phyloP scores from a whole-genome alignment of 1,140 invertebrate genomes.

The Cyphomyrmex costatus region DNA sequence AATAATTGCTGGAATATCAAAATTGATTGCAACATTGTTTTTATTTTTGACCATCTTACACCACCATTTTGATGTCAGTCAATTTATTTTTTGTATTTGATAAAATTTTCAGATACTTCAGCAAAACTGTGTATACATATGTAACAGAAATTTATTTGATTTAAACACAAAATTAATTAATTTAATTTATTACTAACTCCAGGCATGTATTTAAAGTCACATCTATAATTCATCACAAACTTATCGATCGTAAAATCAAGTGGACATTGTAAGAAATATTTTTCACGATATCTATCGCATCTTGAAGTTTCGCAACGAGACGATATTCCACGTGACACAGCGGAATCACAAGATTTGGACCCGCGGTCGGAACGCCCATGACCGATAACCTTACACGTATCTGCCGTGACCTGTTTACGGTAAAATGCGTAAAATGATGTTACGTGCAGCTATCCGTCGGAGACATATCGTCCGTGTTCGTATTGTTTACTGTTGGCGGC shows the following conservation, averaged over 20 bases:
- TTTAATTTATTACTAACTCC: background rate
- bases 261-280: background rate
- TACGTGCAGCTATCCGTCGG: background rate
- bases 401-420: background rate
- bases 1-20: no score
- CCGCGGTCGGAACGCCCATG: background rate
- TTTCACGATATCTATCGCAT: background rate
- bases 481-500: conserved; percentile 44
- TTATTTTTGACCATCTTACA: no score
- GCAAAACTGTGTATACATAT: background rate
- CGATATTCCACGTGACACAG: background rate
- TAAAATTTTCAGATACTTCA: no score
- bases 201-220: background rate
- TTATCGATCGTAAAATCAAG: background rate
- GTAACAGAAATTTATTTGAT: background rate
- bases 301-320: background rate
- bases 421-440: background rate
- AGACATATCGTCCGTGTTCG: conserved; percentile 7
- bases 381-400: conserved; percentile 6
- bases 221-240: background rate
- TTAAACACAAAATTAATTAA: background rate
- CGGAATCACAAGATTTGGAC: background rate
- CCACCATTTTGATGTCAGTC: no score
- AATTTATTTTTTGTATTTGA: no score
- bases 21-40: no score